These are phyloP conservation scores for Leptura quadrifasciata DNA, from an alignment of 2,888 invertebrate genomes.

Conservation along the genomic window DNA sequence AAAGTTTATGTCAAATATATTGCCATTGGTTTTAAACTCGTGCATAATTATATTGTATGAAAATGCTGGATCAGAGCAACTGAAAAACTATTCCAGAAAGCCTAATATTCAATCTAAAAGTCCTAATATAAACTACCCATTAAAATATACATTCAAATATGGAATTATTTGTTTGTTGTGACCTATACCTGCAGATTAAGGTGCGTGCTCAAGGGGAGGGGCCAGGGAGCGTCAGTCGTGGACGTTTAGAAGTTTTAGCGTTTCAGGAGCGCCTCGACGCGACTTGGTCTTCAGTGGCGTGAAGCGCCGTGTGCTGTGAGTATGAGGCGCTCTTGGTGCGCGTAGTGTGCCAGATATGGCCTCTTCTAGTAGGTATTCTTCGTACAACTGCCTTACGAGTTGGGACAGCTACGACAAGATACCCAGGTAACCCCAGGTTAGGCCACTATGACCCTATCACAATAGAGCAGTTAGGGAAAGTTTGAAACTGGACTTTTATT, in stretches of 20 bases:
- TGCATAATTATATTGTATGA: too few species aligned
- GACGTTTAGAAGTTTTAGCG: conserved; percentile 29
- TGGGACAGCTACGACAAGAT: conserved; percentile 95
- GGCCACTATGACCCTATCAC: conserved; percentile 19
- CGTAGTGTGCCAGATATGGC: conserved; percentile 74
- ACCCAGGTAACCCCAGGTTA: conserved; percentile 81
- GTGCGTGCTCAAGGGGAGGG: conserved; percentile 49
- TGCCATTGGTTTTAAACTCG: too few species aligned
- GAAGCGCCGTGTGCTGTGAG: conserved; percentile 63
- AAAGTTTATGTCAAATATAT: too few species aligned
- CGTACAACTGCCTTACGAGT: conserved; percentile 91
- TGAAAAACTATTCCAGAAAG: too few species aligned
- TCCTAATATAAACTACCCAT: background rate
- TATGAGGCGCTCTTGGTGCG: conserved; percentile 53
- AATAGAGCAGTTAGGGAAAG: conserved; percentile 6
- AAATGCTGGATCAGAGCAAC: too few species aligned
- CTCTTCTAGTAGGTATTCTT: conserved; percentile 87
- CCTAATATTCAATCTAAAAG: too few species aligned
- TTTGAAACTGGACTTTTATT: background rate
- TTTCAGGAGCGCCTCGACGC: conserved; percentile 51
- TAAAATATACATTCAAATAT: background rate
- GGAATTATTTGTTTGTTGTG: conserved; percentile 15
- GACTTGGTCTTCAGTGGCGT: conserved; percentile 66
- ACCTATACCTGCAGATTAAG: conserved; percentile 8
- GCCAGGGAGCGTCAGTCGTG: conserved; percentile 38